phyloP scores from a whole-genome alignment of 1,140 invertebrate species.

The Brachionus calyciflorus region DNA sequence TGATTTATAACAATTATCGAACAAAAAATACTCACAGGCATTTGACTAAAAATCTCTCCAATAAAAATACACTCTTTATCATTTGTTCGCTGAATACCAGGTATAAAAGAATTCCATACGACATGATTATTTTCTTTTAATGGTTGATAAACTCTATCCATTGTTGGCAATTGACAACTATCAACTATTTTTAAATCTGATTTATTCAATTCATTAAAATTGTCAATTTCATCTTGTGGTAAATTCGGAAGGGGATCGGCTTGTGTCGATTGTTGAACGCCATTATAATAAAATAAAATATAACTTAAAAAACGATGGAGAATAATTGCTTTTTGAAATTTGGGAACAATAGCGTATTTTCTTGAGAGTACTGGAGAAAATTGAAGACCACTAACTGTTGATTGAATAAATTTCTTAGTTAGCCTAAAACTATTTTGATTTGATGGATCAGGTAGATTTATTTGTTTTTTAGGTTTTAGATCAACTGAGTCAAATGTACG shows the following conservation, averaged over 20 bases:
- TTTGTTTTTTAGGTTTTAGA: background rate
- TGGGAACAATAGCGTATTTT: conserved; percentile 32
- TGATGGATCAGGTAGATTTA: background rate
- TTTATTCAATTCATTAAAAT: background rate
- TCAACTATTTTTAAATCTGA: background rate
- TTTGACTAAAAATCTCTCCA: conserved; percentile 28
- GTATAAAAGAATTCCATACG: conserved; percentile 39
- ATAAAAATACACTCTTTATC: conserved; percentile 31
- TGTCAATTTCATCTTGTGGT: background rate
- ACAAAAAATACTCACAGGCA: conserved; percentile 35
- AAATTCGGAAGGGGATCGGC: background rate
- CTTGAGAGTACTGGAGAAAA: conserved; percentile 10
- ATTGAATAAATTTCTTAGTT: conserved; percentile 17
- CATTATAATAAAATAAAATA: conserved; percentile 27
- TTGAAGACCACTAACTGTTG: background rate
- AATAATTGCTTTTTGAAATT: conserved; percentile 45
- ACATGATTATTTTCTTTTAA: background rate
- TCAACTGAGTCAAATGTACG: conserved; percentile 26
- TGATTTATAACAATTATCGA: conserved; percentile 31
- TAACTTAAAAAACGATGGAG: conserved; percentile 30
- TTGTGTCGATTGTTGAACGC: background rate
- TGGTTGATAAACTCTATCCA: conserved; percentile 1
- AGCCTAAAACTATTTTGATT: conserved; percentile 12
- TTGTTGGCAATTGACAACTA: background rate
- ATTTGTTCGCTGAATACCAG: background rate